phyloP scores from a whole-genome alignment of 2,888 invertebrate species.

The Rhingia rostrata region DNA sequence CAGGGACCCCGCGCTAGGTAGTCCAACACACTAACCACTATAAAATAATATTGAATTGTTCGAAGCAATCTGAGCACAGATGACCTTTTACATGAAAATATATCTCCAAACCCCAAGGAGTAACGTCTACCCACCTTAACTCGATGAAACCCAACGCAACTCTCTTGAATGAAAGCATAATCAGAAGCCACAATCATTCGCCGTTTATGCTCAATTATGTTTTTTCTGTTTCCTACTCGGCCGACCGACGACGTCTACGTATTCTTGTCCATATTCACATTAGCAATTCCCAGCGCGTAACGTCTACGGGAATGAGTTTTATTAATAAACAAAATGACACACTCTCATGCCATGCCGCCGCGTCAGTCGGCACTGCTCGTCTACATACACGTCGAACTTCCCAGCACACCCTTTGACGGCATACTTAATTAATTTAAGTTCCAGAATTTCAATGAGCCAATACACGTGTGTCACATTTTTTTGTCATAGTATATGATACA shows the following conservation, averaged over 20 bases:
- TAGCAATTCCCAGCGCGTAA: conserved; percentile 26
- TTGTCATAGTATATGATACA: conserved; percentile 3
- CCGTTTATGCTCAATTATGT: not conserved
- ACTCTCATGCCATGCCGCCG: conserved; percentile 3
- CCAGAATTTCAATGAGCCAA: conserved; percentile 33
- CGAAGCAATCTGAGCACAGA: too few relatives aligned
- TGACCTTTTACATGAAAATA: too few relatives aligned
- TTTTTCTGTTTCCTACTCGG: not conserved
- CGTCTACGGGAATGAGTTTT: conserved; percentile 31
- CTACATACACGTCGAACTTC: conserved; percentile 29
- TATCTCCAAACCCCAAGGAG: too few relatives aligned
- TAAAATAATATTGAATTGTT: too few relatives aligned
- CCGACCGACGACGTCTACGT: not conserved
- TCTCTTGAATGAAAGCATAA: not conserved
- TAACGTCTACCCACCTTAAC: too few relatives aligned
- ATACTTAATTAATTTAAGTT: conserved; percentile 50
- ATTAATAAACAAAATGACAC: conserved; percentile 54
- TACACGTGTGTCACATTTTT: not conserved
- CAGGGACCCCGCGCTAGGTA: too few relatives aligned
- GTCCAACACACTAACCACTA: too few relatives aligned
- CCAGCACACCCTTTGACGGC: conserved; percentile 33
- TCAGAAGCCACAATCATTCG: not conserved
- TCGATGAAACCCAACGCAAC: not conserved
- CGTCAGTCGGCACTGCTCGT: not conserved
- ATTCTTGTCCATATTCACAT: not conserved